Conservation (phyloP, 2,797 vertebrate species). For the Pseudochirops cupreus region DNA sequence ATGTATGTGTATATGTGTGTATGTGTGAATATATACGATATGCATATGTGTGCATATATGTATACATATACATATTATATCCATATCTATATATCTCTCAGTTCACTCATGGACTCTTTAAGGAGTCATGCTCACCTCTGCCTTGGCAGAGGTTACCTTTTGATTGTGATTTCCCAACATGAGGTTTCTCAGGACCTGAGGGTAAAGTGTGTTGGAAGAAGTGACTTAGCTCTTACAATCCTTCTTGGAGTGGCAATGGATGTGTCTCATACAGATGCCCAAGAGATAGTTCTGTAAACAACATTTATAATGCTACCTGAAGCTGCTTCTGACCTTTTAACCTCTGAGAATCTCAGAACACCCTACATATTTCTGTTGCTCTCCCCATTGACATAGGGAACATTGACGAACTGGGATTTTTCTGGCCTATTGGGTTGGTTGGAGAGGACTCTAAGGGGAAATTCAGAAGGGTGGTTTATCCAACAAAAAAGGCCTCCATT, state of each 20-base stretch:
- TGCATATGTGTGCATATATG: neutral
- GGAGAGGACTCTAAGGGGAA: neutral
- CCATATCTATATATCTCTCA: neutral
- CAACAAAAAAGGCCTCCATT: neutral
- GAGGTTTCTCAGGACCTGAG: neutral
- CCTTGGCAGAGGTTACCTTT: neutral
- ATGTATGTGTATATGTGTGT: neutral
- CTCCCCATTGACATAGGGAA: neutral
- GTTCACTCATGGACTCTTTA: neutral
- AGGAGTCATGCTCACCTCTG: neutral
- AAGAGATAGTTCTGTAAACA: neutral
- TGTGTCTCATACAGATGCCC: neutral
- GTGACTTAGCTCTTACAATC: neutral
- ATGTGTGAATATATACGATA: neutral
- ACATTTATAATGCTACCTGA: neutral
- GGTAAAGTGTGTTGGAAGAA: neutral
- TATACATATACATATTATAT: neutral
- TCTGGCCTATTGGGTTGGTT: neutral
- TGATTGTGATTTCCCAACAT: neutral
- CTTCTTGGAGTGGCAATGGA: neutral
- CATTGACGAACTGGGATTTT: neutral
- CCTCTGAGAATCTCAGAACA: neutral
- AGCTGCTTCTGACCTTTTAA: neutral
- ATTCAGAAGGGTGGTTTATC: neutral
- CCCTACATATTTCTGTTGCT: neutral